A percentile compares a stretch with the other conserved stretches of the same genome.
These are phyloP conservation scores for Tetramorium parvispinum DNA, from an alignment of 1,140 invertebrate species.

Conservation along the genomic window DNA sequence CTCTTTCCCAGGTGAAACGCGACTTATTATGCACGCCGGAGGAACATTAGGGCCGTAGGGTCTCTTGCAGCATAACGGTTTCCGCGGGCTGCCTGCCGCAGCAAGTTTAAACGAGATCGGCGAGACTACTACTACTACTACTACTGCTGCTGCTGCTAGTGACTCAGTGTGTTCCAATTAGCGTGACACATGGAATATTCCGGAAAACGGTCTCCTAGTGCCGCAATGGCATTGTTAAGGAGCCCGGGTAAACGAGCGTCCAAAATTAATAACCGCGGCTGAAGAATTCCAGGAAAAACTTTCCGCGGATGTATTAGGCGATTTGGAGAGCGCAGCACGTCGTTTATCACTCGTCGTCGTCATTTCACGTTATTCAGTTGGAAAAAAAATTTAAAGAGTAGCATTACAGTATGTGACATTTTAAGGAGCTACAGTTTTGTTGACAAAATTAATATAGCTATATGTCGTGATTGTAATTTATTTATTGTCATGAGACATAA, in stretches of 20 bases:
- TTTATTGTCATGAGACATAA: not conserved
- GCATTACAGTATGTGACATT: not conserved
- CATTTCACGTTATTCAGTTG: conserved; percentile 5
- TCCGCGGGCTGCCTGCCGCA: not conserved
- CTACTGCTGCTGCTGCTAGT: not conserved
- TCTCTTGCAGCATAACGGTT: not conserved
- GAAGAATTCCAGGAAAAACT: conserved; percentile 23
- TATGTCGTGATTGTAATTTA: not conserved
- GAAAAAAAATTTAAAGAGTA: not conserved
- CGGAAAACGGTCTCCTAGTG: not conserved
- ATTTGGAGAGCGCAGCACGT: not conserved
- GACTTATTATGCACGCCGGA: conserved; percentile 52
- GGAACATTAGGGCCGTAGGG: conserved; percentile 32
- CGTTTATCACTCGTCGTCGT: not conserved
- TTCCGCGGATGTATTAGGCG: not conserved
- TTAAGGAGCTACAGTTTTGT: not conserved
- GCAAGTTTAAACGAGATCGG: conserved; percentile 18
- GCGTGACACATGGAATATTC: conserved; percentile 36
- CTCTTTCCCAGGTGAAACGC: conserved; percentile 48
- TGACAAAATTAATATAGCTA: not conserved
- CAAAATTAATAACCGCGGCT: conserved; percentile 46
- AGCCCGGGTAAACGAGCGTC: not conserved
- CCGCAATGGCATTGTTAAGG: conserved; percentile 9
- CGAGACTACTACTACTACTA: not conserved
- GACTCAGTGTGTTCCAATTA: conserved; percentile 42